A percentile compares a stretch with the other conserved stretches of the same genome.
phyloP scores from a whole-genome alignment of 2,888 invertebrate species.

The Temnothorax ravouxi region DNA sequence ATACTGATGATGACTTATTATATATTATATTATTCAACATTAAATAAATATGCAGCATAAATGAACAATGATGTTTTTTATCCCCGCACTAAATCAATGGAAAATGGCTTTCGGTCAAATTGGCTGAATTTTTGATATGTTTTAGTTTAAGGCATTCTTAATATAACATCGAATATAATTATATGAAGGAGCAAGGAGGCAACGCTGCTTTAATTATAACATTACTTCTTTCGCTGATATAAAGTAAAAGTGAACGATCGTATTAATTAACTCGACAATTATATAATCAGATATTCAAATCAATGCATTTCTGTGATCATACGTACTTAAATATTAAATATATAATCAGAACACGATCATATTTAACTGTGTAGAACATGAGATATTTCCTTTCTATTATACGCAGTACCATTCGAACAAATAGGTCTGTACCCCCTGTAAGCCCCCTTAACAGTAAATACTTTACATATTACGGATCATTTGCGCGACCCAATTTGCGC shows the following conservation, averaged over 20 bases:
- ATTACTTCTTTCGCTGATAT: not conserved
- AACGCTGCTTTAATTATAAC: not conserved
- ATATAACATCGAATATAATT: too few species aligned
- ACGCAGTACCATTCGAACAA: not conserved
- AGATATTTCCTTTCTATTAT: conserved; percentile 11
- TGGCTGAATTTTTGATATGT: too few species aligned
- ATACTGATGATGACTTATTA: not conserved
- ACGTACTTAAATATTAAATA: not conserved
- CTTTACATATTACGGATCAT: conserved; percentile 36
- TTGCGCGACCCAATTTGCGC: conserved; percentile 37
- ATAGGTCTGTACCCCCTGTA: not conserved
- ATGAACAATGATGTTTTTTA: not conserved
- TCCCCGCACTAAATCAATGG: not conserved
- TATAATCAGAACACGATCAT: not conserved
- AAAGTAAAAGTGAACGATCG: not conserved
- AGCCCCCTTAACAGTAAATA: not conserved
- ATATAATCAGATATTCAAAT: not conserved
- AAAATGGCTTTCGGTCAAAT: too few species aligned
- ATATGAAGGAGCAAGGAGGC: not conserved
- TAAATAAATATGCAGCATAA: conserved; percentile 5
- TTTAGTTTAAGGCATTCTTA: too few species aligned
- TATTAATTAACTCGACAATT: not conserved
- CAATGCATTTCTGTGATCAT: not conserved
- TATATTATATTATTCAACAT: not conserved
- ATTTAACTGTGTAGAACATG: not conserved